Evolutionary conservation across 2,888 invertebrate genomes (phyloP).

Genomic region (Hesperia comma): DNA sequence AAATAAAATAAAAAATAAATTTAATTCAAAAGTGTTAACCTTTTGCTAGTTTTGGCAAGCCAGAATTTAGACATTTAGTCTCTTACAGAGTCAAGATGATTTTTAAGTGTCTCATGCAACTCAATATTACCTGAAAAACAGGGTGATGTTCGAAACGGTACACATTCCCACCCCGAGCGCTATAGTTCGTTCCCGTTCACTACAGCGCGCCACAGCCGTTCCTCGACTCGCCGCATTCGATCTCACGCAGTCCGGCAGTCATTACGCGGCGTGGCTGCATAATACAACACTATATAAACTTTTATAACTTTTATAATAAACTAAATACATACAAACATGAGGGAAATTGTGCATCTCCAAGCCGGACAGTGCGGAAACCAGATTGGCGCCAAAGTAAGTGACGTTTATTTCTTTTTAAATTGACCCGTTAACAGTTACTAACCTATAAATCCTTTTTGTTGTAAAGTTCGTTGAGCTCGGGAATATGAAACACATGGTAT

Average conservation of each 20-base stretch:
- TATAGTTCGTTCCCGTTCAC: conserved; percentile 52
- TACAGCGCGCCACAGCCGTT: conserved; percentile 47
- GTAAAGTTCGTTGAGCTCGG: conserved; percentile 12
- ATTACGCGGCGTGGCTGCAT: conserved; percentile 54
- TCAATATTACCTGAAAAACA: conserved; percentile 43
- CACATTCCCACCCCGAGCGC: conserved; percentile 69
- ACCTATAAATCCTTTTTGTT: conserved; percentile 24
- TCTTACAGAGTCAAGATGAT: too few relatives aligned
- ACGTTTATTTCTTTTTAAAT: conserved; percentile 45
- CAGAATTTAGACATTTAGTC: too few relatives aligned
- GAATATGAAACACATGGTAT: conserved; percentile 1
- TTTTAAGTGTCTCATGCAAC: too few relatives aligned
- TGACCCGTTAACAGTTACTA: conserved; percentile 47
- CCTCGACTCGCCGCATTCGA: conserved; percentile 64
- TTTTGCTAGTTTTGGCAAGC: too few relatives aligned
- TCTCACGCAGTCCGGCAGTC: conserved; percentile 52
- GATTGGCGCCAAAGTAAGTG: conserved; percentile 86
- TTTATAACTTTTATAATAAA: conserved; percentile 47
- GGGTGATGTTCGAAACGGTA: conserved; percentile 47
- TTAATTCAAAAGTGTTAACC: too few relatives aligned
- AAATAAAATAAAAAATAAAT: too few relatives aligned
- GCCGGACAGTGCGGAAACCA: conserved; percentile 94
- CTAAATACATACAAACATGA: conserved; percentile 82
- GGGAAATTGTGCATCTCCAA: conserved; percentile 93
- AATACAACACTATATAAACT: conserved; percentile 38